Base-by-base conservation (phyloP, 2,888 invertebrate genomes). In the Nezara viridula region DNA sequence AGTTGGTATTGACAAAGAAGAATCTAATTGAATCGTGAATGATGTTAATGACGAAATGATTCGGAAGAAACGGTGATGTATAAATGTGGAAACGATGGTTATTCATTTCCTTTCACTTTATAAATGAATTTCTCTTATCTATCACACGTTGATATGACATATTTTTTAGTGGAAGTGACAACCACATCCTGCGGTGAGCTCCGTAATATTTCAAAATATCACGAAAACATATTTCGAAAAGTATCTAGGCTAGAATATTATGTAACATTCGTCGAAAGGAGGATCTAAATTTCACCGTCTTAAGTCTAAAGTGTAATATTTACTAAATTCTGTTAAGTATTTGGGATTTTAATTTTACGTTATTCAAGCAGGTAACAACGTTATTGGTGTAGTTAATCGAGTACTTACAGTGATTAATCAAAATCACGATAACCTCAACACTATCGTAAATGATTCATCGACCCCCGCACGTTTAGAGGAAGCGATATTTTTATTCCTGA, bases 221-320 rank as follows among this genome's bases (percentile, higher is more conserved):
- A 73, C 66, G 66, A 73, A 44, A 44, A 81, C 81, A 44, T 0
- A 81, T 81, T 24, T 44, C 81, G 81, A 81, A 81, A 81, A 81
- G 7, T 81, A 81, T 81, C 81, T 40, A 81, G 81, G 81, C 44
- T 81, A 81, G 44, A 44, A 81, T 44, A n/a, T 81, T 81, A 47
- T 37, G 44, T 47, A 47, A 81, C 81, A 1, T n/a, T n/a, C 81
- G 44, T 81, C 81, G 40, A 44, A n/a, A 24, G 44, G 24, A n/a
- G 16, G n/a, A 7, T 5, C 81, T 81, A 37, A 81, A 81, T 81
- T 44, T 14, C 81, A 81, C 12, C 12, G 1, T 81, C 10, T 37
- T 37, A 37, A 37, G 19, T 73, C 37, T 73, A 2, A 73, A 73
- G 32, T 19, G 19, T 5, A 37, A 19, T 6, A 32, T 66, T 27